Evolutionary conservation across 2,113 vertebrate genomes (phyloP).

Genomic region (Alligator mississippiensis): DNA sequence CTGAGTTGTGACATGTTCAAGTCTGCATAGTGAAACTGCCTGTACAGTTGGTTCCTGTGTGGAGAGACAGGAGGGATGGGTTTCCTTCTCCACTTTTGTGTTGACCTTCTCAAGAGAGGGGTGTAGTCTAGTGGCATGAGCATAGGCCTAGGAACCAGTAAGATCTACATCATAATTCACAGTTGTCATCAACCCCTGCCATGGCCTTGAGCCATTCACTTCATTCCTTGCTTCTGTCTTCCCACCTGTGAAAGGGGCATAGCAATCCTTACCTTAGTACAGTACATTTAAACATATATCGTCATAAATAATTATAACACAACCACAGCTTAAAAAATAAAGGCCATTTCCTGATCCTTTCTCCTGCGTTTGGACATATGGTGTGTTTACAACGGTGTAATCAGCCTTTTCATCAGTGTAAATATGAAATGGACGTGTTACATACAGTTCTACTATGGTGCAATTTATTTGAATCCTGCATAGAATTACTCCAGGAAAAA

Average conservation of each 20-base stretch:
- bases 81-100: conserved; percentile 48
- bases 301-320: not conserved
- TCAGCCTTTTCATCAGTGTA: too few relatives aligned
- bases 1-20: conserved; percentile 16
- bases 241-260: accelerated
- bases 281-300: not conserved
- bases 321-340: not conserved
- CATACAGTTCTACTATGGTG: too few relatives aligned
- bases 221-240: not conserved
- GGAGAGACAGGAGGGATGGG: conserved; percentile 37
- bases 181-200: conserved; percentile 15
- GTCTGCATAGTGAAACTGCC: not conserved
- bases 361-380: too few relatives aligned
- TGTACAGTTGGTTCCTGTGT: conserved; percentile 49
- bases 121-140: conserved; percentile 41
- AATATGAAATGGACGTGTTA: too few relatives aligned
- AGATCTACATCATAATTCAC: not conserved
- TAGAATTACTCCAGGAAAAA: too few relatives aligned
- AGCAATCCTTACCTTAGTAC: not conserved
- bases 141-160: conserved; percentile 1
- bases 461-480: too few relatives aligned
- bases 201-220: accelerated
- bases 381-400: too few relatives aligned
- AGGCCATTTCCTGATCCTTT: not conserved
- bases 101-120: conserved; percentile 35